Evolutionary conservation across 1,140 invertebrate genomes (phyloP).

Genomic region (Mizuhopecten yessoensis): DNA sequence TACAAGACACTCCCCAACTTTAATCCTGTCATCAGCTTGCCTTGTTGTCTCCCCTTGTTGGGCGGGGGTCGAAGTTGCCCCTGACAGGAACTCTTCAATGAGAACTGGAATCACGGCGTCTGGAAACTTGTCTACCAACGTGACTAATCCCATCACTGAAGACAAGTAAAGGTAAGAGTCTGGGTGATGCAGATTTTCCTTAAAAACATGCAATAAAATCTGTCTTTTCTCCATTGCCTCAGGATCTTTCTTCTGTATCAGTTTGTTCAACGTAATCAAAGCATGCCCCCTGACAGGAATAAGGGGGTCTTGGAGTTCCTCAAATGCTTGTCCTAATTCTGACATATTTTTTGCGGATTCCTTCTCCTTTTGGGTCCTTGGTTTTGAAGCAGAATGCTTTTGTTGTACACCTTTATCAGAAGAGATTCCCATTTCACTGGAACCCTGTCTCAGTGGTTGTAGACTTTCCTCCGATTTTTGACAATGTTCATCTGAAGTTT

Average conservation of each 20-base stretch:
- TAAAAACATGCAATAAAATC: slow-evolving; percentile 87
- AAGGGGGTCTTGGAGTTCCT: slow-evolving; percentile 89
- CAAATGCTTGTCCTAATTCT: slow-evolving; percentile 84
- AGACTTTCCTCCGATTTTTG: background rate
- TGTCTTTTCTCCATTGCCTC: slow-evolving; percentile 87
- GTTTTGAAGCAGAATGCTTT: background rate
- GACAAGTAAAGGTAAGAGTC: slow-evolving; percentile 94
- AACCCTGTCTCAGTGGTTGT: background rate
- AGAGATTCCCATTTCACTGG: background rate
- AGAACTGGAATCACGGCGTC: slow-evolving; percentile 88
- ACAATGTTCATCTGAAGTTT: background rate
- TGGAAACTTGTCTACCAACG: slow-evolving; percentile 87
- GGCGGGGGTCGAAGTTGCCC: slow-evolving; percentile 60
- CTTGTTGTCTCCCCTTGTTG: slow-evolving; percentile 55
- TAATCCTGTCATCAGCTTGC: slow-evolving; percentile 87
- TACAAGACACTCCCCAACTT: slow-evolving; percentile 92
- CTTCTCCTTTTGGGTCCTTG: background rate
- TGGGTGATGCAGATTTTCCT: slow-evolving; percentile 89
- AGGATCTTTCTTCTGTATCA: slow-evolving; percentile 88
- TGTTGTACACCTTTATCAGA: background rate
- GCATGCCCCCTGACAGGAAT: slow-evolving; percentile 92
- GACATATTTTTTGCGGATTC: background rate
- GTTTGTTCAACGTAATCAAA: slow-evolving; percentile 88
- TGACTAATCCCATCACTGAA: slow-evolving; percentile 90
- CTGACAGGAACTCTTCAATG: slow-evolving; percentile 86